Evolutionary conservation across 2,888 invertebrate genomes (phyloP).

Genomic region (Acleris holmiana): DNA sequence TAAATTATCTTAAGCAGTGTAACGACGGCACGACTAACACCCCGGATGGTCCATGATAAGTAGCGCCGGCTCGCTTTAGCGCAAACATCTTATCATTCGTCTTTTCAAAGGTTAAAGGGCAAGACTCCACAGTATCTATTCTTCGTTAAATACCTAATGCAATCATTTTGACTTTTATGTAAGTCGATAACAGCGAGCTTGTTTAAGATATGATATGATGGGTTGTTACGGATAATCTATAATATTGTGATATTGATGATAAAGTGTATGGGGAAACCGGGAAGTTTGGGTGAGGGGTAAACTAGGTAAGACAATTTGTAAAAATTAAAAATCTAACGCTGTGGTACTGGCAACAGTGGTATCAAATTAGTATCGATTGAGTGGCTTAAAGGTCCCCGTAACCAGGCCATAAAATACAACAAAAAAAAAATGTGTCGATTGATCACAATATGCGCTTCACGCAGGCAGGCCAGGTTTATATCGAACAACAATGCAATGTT

Average conservation of each 20-base stretch:
- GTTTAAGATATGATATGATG: background rate
- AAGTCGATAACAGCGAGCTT: background rate
- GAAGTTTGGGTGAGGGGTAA: too few relatives aligned
- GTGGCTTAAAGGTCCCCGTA: too few relatives aligned
- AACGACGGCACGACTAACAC: constrained; percentile 7
- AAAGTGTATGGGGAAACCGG: too few relatives aligned
- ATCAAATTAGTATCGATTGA: too few relatives aligned
- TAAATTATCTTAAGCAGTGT: constrained; percentile 1
- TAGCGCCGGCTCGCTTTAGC: constrained; percentile 14
- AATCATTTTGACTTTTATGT: constrained; percentile 13
- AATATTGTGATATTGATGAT: background rate
- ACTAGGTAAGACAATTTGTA: too few relatives aligned
- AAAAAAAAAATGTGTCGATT: too few relatives aligned
- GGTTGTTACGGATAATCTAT: background rate
- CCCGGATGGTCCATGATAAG: constrained; percentile 15
- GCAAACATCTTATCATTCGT: constrained; percentile 45
- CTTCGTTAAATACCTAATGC: constrained; percentile 43
- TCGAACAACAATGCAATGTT: too few relatives aligned
- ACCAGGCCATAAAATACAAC: too few relatives aligned
- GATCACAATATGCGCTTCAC: too few relatives aligned
- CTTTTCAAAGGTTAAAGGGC: constrained; percentile 54
- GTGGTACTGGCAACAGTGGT: too few relatives aligned
- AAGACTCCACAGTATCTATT: constrained; percentile 44
- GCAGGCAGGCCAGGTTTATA: too few relatives aligned
- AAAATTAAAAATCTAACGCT: too few relatives aligned